A percentile compares a stretch with the other conserved stretches of the same genome.
Conservation (phyloP, 2,113 vertebrate species). For the Crotalus helleri region DNA sequence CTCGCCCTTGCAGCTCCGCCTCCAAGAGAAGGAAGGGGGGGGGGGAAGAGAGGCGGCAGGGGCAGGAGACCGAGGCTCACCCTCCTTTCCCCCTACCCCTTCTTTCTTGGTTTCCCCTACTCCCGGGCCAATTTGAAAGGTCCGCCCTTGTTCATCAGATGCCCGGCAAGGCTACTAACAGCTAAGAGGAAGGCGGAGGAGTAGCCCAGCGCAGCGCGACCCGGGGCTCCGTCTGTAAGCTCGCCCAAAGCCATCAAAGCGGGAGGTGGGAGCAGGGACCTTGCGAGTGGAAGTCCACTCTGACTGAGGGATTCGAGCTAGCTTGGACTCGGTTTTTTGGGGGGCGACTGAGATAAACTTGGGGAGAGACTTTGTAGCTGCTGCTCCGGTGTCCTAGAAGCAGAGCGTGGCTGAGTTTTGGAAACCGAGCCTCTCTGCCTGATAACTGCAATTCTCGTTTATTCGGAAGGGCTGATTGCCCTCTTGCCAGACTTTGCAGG, state of each 20-base stretch:
- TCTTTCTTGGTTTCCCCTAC: not conserved
- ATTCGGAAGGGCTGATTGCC: not conserved
- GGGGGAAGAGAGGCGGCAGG: not conserved
- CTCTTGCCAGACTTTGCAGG: not conserved
- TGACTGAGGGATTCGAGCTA: not conserved
- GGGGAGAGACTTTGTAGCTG: not conserved
- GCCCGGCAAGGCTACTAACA: slow-evolving; percentile 47
- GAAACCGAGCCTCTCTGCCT: not conserved
- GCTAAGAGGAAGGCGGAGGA: slow-evolving; percentile 13
- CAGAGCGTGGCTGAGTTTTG: not conserved
- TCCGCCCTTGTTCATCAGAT: slow-evolving; percentile 15
- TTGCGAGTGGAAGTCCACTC: not conserved
- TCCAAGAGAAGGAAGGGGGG: not conserved
- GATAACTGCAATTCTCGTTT: not conserved
- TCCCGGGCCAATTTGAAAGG: not conserved
- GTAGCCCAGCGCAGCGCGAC: not conserved
- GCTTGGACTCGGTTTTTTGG: not conserved
- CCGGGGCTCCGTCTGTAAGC: not conserved
- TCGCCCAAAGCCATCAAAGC: not conserved
- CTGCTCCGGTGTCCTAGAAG: not conserved
- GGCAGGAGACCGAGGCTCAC: not conserved
- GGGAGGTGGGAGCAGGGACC: not conserved
- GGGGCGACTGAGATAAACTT: not conserved
- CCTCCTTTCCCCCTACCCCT: not conserved
- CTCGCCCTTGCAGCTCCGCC: slow-evolving; percentile 45